Conservation (phyloP, 1,140 invertebrate genomes). For the Physella acuta region DNA sequence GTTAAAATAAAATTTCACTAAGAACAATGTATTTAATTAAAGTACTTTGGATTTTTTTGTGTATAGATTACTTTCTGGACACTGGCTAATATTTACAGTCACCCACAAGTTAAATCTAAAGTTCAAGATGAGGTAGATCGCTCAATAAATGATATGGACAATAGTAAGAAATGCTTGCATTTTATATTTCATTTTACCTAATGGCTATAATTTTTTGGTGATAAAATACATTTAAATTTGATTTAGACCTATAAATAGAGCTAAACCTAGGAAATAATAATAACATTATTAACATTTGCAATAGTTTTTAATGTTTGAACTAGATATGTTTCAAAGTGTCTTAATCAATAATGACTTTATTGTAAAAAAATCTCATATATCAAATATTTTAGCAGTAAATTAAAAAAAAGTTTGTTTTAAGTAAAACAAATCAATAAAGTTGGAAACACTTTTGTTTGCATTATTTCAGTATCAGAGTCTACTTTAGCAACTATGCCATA, state of each 20-base stretch:
- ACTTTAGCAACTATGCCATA: slow-evolving; percentile 36
- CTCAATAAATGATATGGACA: slow-evolving; percentile 17
- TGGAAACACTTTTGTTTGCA: not conserved
- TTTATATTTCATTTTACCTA: too few relatives aligned
- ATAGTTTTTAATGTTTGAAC: not conserved
- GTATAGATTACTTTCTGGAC: slow-evolving; percentile 48
- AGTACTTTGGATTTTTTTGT: too few relatives aligned
- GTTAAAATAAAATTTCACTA: too few relatives aligned
- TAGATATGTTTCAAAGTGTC: not conserved
- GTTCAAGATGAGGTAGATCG: slow-evolving; percentile 33
- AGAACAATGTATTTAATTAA: too few relatives aligned
- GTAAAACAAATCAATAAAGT: not conserved
- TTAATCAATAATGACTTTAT: not conserved
- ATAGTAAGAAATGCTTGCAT: not conserved
- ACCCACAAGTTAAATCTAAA: slow-evolving; percentile 33
- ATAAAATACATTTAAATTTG: too few relatives aligned
- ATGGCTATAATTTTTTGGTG: too few relatives aligned
- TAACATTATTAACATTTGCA: too few relatives aligned
- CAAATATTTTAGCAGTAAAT: not conserved
- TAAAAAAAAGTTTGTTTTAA: not conserved
- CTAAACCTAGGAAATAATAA: too few relatives aligned
- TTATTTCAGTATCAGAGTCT: slow-evolving; percentile 31
- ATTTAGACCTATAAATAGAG: too few relatives aligned
- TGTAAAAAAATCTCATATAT: not conserved
- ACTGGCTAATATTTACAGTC: slow-evolving; percentile 33